Percentiles rank a stretch among this genome's conserved stretches.
Conservation (phyloP, 2,888 invertebrate genomes). For the Clitarchus hookeri region DNA sequence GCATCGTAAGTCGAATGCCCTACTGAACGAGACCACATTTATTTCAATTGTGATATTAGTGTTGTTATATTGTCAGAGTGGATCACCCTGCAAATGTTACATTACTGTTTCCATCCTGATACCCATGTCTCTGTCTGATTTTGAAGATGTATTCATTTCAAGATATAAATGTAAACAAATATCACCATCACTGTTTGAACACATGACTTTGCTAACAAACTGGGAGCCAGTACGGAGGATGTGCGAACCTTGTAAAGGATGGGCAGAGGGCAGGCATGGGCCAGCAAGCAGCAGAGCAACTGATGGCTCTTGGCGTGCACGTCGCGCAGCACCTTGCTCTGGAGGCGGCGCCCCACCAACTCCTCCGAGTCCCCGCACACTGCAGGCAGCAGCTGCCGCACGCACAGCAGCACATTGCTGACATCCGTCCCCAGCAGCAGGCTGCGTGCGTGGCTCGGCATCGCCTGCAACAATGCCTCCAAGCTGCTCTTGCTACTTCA, state of each 20-base stretch:
- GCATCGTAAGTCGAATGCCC: no score
- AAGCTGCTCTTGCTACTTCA: not conserved
- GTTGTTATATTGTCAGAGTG: no score
- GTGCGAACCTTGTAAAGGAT: conserved; percentile 71
- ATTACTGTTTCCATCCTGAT: no score
- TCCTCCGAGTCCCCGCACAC: conserved; percentile 65
- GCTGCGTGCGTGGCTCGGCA: conserved; percentile 64
- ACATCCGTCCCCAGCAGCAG: conserved; percentile 71
- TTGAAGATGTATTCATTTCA: not conserved
- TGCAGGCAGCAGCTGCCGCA: conserved; percentile 70
- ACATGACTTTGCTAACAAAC: not conserved
- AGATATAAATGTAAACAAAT: not conserved
- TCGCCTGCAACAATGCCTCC: conserved; percentile 59
- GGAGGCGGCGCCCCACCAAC: conserved; percentile 44
- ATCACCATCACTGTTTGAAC: not conserved
- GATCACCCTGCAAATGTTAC: no score
- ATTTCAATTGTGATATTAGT: no score
- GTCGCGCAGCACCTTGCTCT: conserved; percentile 71
- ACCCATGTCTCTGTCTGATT: not conserved
- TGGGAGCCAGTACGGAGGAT: conserved; percentile 16
- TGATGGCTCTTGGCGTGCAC: conserved; percentile 84
- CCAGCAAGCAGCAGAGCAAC: conserved; percentile 71
- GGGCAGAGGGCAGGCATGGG: conserved; percentile 76
- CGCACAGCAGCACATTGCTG: conserved; percentile 75
- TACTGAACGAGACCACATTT: no score